Evolutionary conservation across 1,140 invertebrate species (phyloP), one percentile per base, ranked within the genome.

Genomic region (Artemia franciscana): DNA sequence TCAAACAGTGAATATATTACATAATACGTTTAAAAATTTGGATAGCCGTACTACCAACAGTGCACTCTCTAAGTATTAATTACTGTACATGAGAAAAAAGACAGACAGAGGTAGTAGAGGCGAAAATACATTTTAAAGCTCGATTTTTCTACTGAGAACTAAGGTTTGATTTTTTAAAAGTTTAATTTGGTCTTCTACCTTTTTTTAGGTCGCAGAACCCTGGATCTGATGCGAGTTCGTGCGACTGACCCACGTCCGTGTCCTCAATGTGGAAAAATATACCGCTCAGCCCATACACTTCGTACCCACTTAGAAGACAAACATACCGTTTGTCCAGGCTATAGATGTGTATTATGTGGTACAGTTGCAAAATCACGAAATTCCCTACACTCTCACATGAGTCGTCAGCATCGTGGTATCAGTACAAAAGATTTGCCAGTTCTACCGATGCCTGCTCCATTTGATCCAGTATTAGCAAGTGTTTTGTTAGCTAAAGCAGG

Each of bases 351-450:
- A 2, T 77, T 91, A 1, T 91, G 88, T 73, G 88, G 88, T 26
- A 91, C 88, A 1, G 88, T 91, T 18, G 88, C 88, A 27, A 91
- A 91, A 71, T 90, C 86, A 0, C 78, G 88, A 27, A 92, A 92
- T 73, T 89, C 86, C 0, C 75, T 91, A 12, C 88, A 91, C 73
- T 91, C 87, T 24, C 88, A 92, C 73, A 92, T 92, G 88, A 87
- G 84, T 59, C 81, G 88, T 21, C 88, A 91, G 71, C 88, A 91
- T 71, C 80, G 88, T 24, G 88, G 88, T 57, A 91, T 92, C 69
- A 88, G 85, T 68, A 91, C 88, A 57, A 91, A 91, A 77, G 88
- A 91, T 71, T 76, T 92, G 60, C 88, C 88, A 3, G 87, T 91
- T 9, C 71, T 90, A 65, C 86, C 87, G 27, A 90, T 91, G 88